Base-by-base conservation (phyloP, 2,888 invertebrate species). In the Eupithecia tripunctaria region DNA sequence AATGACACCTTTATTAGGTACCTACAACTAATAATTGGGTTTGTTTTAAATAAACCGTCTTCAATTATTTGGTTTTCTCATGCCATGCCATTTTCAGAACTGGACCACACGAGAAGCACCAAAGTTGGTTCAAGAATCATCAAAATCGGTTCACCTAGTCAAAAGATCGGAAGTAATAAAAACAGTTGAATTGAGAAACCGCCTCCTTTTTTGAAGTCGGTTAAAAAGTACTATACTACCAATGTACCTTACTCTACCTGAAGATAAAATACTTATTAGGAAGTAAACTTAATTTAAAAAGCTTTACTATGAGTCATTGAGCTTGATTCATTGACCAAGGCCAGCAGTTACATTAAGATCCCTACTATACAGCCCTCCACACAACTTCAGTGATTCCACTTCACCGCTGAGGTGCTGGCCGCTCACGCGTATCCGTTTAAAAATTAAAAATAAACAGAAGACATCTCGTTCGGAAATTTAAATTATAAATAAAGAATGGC, bases 281-380 rank as follows among this genome's bases (percentile, higher is more conserved):
- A 56, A 36, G 29, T 27, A 67, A 32, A 47, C 12, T 14, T 63
- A 56, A 15, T n/a, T 67, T 79, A 81, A 79, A 79, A 79, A 79
- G 80, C 82, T 18, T 85, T 56, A 56, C 14, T 56, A 81, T 91
- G 86, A 89, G 84, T 88, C 88, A 89, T 85, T 85, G 84, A 88
- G 91, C 84, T 85, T 88, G 56, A 56, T 56, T 56, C 87, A 86
- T 82, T 83, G 85, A 88, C 86, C 91, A 93, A 93, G 93, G 92
- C 82, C 88, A 85, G 59, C 76, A 12, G 36, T 36, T 64, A 38
- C 36, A 25, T 38, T 14, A 15, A 78, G 83, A 82, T 85, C 80
- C 79, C 79, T 78, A 74, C 80, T 75, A 75, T n/a, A 64, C 76
- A 78, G 75, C 74, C 75, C 70, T 75, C 75, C 56, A 70, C 74